Evolutionary conservation across 2,113 vertebrate species (phyloP).

Genomic region (Lepus americanus): DNA sequence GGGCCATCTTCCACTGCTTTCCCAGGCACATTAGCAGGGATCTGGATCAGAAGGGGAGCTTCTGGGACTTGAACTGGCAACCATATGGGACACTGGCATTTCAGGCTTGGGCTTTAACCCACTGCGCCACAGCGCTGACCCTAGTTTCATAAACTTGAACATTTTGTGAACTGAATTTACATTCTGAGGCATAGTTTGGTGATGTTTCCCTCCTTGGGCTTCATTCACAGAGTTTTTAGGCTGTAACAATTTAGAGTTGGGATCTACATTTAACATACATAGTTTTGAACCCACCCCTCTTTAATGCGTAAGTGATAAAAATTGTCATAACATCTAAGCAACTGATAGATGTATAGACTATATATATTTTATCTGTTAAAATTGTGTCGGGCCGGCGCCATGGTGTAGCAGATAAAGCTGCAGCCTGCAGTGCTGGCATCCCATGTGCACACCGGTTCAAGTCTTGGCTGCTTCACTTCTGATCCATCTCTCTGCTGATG

Average conservation of each 20-base stretch:
- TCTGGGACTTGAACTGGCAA: too few species aligned
- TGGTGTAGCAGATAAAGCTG: too few species aligned
- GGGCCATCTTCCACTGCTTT: too few species aligned
- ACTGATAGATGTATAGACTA: not conserved
- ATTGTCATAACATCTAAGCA: not conserved
- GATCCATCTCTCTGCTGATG: too few species aligned
- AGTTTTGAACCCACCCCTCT: not conserved
- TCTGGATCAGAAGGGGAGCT: too few species aligned
- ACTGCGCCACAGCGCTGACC: too few species aligned
- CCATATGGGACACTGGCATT: too few species aligned
- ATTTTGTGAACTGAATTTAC: not conserved
- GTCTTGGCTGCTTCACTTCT: too few species aligned
- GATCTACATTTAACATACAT: not conserved
- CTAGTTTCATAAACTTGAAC: not conserved
- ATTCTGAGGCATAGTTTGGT: not conserved
- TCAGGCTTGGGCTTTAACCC: too few species aligned
- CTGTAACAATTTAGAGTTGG: not conserved
- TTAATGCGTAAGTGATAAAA: not conserved
- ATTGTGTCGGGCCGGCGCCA: not conserved
- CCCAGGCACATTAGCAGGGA: too few species aligned
- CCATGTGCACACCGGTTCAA: too few species aligned
- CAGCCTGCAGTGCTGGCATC: too few species aligned
- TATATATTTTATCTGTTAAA: slow-evolving; percentile 19
- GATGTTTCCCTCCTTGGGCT: not conserved
- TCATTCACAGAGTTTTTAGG: not conserved